phyloP scores from a whole-genome alignment of 2,888 invertebrate species.

The Entomobrya proxima region DNA sequence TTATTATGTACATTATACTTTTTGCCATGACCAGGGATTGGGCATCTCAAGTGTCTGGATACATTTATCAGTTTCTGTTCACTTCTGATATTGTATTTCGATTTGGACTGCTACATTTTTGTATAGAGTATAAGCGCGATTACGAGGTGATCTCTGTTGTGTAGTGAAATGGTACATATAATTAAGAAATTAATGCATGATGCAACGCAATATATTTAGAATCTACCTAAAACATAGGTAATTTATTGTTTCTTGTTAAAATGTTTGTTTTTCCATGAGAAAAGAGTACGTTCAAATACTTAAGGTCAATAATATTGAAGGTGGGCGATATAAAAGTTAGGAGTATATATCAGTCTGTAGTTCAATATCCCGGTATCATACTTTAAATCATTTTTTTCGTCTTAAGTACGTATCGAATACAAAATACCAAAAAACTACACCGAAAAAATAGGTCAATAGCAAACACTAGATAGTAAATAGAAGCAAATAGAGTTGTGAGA shows the following conservation, averaged over 20 bases:
- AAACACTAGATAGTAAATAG: constrained; percentile 59
- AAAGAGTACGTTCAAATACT: neutral
- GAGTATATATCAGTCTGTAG: constrained; percentile 1
- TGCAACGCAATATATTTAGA: too few species aligned
- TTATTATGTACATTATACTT: constrained; percentile 55
- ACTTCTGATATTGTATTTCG: constrained; percentile 56
- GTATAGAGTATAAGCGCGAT: constrained; percentile 52
- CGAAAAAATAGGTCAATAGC: constrained; percentile 57
- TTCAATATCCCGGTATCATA: neutral
- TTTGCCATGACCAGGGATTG: constrained; percentile 61
- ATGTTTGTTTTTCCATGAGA: too few species aligned
- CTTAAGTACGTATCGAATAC: constrained; percentile 41
- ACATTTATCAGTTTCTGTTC: constrained; percentile 56
- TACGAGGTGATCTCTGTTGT: constrained; percentile 56
- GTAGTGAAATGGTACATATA: too few species aligned
- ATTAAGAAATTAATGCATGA: too few species aligned
- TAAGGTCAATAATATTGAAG: neutral
- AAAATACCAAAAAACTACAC: constrained; percentile 56
- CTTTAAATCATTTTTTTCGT: constrained; percentile 24
- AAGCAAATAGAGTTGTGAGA: constrained; percentile 49
- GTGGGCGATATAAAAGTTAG: neutral
- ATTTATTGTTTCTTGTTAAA: too few species aligned
- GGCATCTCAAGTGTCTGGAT: constrained; percentile 21
- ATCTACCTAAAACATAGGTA: too few species aligned
- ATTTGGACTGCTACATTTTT: constrained; percentile 54